These are phyloP conservation scores for Cacoxenus indagator DNA, from an alignment of 2,888 invertebrate species.

Conservation along the genomic window DNA sequence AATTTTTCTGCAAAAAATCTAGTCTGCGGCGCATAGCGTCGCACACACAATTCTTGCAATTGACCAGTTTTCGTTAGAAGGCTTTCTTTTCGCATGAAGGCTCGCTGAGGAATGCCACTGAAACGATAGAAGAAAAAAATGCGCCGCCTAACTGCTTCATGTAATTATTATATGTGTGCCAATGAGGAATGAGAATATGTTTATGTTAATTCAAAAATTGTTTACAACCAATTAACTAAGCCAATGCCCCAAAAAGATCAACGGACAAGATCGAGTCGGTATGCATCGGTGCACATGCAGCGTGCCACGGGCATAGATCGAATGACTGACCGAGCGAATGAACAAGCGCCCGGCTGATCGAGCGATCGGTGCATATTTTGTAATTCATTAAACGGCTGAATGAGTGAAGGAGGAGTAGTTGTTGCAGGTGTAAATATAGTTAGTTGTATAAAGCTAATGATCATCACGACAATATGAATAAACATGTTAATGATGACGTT, in stretches of 20 bases:
- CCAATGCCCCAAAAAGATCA: conserved; percentile 66
- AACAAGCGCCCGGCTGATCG: not conserved
- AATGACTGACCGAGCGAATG: not conserved
- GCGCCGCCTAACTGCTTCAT: too few species aligned
- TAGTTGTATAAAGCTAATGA: not conserved
- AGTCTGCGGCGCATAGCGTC: too few species aligned
- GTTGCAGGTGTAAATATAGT: conserved; percentile 17
- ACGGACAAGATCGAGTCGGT: conserved; percentile 56
- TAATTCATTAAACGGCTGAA: conserved; percentile 8
- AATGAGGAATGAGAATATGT: conserved; percentile 63
- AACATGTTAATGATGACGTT: not conserved
- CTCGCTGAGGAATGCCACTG: too few species aligned
- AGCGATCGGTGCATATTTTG: conserved; percentile 5
- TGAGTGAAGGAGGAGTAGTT: not conserved
- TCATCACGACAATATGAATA: not conserved
- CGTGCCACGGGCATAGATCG: conserved; percentile 11
- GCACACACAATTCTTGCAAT: too few species aligned
- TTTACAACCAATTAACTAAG: conserved; percentile 66
- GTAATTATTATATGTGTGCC: conserved; percentile 60
- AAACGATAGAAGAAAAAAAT: too few species aligned
- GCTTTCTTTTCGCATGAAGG: too few species aligned
- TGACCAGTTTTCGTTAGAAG: too few species aligned
- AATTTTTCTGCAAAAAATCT: too few species aligned
- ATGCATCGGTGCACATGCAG: not conserved
- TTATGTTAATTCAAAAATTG: conserved; percentile 64